Evolutionary conservation across 2,888 invertebrate species (phyloP).

Genomic region (Lacanobia wlatinum): DNA sequence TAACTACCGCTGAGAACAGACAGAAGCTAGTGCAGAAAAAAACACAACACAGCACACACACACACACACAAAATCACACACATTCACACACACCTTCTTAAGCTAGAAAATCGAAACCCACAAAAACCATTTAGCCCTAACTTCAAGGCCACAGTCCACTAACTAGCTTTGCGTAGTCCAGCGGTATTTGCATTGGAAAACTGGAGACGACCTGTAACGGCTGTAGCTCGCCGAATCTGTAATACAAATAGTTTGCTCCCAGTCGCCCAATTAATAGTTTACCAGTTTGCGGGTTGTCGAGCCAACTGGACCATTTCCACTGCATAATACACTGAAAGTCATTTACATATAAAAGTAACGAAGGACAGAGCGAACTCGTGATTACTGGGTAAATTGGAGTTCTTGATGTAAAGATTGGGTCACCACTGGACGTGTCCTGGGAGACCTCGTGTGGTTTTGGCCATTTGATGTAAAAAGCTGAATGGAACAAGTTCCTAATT

Average conservation of each 20-base stretch:
- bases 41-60: too few species aligned
- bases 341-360: conserved; percentile 59
- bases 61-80: too few species aligned
- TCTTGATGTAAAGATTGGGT: conserved; percentile 25
- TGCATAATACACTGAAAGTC: conserved; percentile 51
- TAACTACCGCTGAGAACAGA: too few species aligned
- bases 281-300: conserved; percentile 55
- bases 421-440: not conserved
- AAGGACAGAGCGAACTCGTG: conserved; percentile 21
- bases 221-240: conserved; percentile 61
- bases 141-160: conserved; percentile 5
- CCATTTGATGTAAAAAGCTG: too few species aligned
- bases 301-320: conserved; percentile 52
- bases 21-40: too few species aligned
- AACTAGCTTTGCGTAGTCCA: conserved; percentile 40
- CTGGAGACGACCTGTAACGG: conserved; percentile 45
- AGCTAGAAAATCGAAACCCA: conserved; percentile 4
- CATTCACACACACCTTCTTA: too few species aligned
- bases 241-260: conserved; percentile 65
- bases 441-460: conserved; percentile 4
- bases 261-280: conserved; percentile 65
- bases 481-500: too few species aligned
- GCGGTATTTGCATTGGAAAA: conserved; percentile 59
- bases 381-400: conserved; percentile 31
- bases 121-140: conserved; percentile 22